These are phyloP conservation scores for Ophraella communa DNA, from an alignment of 2,888 invertebrate species.

Conservation along the genomic window DNA sequence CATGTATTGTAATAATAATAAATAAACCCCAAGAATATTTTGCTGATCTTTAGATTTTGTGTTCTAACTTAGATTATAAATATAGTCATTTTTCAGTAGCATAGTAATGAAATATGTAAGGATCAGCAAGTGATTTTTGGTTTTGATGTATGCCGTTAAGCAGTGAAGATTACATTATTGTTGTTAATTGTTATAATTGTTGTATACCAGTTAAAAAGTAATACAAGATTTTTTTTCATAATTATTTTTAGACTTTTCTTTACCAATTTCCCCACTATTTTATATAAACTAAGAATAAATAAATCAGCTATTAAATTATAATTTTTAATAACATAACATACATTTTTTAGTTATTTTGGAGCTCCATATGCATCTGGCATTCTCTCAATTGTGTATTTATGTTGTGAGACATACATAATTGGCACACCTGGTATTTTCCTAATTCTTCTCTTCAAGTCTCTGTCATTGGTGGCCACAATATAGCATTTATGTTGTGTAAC, in stretches of 20 bases:
- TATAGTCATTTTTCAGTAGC: background rate
- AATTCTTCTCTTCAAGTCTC: slow-evolving; percentile 92
- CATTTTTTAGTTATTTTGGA: slow-evolving; percentile 63
- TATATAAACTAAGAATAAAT: background rate
- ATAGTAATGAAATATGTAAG: background rate
- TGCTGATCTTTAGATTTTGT: background rate
- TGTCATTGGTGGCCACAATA: slow-evolving; percentile 99
- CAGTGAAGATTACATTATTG: slow-evolving; percentile 20
- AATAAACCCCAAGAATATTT: background rate
- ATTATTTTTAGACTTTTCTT: slow-evolving; percentile 10
- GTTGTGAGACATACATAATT: slow-evolving; percentile 95
- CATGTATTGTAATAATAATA: slow-evolving; percentile 11
- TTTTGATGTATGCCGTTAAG: slow-evolving; percentile 16
- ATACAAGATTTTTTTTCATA: slow-evolving; percentile 17
- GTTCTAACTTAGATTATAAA: background rate
- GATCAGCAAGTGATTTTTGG: slow-evolving; percentile 5
- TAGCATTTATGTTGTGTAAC: slow-evolving; percentile 99
- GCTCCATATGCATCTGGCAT: slow-evolving; percentile 99
- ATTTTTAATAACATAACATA: slow-evolving; percentile 32
- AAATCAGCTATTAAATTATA: slow-evolving; percentile 4
- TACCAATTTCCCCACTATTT: background rate
- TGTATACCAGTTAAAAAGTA: slow-evolving; percentile 26
- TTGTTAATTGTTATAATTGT: slow-evolving; percentile 30
- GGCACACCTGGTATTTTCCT: slow-evolving; percentile 98
- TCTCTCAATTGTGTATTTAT: slow-evolving; percentile 93